phyloP scores from a whole-genome alignment of 2,888 invertebrate species.

The Nezara viridula region DNA sequence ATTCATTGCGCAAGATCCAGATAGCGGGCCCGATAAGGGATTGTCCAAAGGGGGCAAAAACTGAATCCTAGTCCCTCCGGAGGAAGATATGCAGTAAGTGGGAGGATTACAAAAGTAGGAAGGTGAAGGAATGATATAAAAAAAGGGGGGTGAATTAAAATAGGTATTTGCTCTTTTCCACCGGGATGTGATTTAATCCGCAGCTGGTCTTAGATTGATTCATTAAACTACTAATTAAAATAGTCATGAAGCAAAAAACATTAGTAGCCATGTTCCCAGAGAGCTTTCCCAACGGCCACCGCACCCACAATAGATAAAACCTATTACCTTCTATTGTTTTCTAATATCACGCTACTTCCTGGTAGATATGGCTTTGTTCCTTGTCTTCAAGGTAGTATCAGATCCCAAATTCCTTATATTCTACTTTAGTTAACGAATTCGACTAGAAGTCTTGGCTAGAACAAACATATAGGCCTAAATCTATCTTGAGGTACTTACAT shows the following conservation, averaged over 20 bases:
- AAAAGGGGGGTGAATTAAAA: background rate
- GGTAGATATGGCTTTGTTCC: background rate
- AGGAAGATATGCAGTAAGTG: slow-evolving; percentile 19
- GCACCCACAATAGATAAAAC: slow-evolving; percentile 38
- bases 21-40: background rate
- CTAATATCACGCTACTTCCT: background rate
- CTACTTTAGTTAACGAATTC: background rate
- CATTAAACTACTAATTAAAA: slow-evolving; percentile 35
- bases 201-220: background rate
- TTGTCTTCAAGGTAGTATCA: background rate
- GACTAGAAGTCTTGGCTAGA: background rate
- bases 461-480: no score
- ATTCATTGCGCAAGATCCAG: slow-evolving; percentile 52
- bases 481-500: no score
- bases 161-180: background rate
- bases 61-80: background rate
- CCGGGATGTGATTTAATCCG: background rate
- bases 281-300: background rate
- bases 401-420: background rate
- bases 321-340: slow-evolving; percentile 30
- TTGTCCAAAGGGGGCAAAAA: slow-evolving; percentile 33
- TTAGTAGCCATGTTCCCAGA: background rate
- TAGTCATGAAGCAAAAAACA: slow-evolving; percentile 33
- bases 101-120: slow-evolving; percentile 17
- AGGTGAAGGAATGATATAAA: background rate